Conservation (phyloP, 23 tunicate genomes). For the Trididemnum clinides region DNA sequence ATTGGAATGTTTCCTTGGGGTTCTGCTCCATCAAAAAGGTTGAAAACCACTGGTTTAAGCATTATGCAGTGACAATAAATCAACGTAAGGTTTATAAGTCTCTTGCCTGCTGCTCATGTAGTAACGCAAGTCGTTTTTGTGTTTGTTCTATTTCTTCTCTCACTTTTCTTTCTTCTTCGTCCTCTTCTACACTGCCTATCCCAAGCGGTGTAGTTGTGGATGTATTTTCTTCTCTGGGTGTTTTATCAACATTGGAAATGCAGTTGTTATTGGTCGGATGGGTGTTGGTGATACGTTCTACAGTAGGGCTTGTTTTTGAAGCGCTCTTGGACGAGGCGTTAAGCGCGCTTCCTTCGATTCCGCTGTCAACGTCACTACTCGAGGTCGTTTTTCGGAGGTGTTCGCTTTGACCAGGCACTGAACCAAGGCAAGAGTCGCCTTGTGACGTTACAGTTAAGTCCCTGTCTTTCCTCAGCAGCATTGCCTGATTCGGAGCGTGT, state of each 20-base stretch:
- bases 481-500: neutral
- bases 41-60: no score
- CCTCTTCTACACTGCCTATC: conserved; percentile 6
- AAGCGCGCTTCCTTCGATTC: conserved; percentile 79
- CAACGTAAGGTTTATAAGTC: no score
- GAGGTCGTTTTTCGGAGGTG: conserved; percentile 18
- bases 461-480: neutral
- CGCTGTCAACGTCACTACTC: conserved; percentile 81
- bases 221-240: neutral
- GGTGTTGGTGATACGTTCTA: neutral
- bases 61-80: no score
- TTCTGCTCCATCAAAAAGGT: no score
- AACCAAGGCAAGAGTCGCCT: conserved; percentile 34
- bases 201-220: neutral
- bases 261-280: neutral
- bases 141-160: conserved; percentile 62
- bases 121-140: conserved; percentile 39
- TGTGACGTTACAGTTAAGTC: neutral
- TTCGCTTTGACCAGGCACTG: neutral
- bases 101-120: conserved; percentile 48
- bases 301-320: neutral
- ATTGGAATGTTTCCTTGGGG: no score
- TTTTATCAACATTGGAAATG: neutral
- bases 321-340: neutral
- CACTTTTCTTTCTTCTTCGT: conserved; percentile 50